Conservation (phyloP, 2,888 invertebrate species). For the Pollenia angustigena region DNA sequence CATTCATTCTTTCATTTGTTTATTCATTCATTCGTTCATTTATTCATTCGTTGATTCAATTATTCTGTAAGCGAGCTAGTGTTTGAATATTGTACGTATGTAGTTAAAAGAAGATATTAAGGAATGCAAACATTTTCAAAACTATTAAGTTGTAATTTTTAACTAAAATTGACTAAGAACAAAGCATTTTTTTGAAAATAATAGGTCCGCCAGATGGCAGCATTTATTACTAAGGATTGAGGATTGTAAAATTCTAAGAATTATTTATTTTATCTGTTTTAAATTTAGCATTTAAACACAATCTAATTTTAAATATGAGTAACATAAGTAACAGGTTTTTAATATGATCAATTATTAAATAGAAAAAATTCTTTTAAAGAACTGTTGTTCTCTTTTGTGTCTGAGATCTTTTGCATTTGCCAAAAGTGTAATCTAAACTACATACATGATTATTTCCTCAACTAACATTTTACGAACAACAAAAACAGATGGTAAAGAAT, state of each 20-base stretch:
- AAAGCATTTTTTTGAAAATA: no score
- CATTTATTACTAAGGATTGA: no score
- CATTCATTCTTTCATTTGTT: conserved; percentile 9
- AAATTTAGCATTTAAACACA: no score
- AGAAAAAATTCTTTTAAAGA: background rate
- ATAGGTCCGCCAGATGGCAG: no score
- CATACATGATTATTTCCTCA: conserved; percentile 38
- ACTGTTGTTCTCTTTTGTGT: background rate
- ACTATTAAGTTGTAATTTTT: no score
- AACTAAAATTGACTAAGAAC: no score
- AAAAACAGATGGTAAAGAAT: conserved; percentile 17
- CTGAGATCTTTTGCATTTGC: background rate
- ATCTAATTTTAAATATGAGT: no score
- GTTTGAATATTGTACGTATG: background rate
- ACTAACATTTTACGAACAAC: conserved; percentile 5
- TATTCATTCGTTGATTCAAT: conserved; percentile 15
- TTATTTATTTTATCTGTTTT: no score
- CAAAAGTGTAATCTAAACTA: conserved; percentile 42
- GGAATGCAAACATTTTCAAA: conserved; percentile 12
- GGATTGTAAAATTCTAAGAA: no score
- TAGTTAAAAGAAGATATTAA: background rate
- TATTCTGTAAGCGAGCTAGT: background rate
- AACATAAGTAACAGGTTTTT: no score
- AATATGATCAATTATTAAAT: background rate
- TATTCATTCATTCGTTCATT: conserved; percentile 16